A percentile compares a stretch with the other conserved stretches of the same genome.
Conservation (phyloP, 2,888 invertebrate genomes). For the Synanthedon formicaeformis region DNA sequence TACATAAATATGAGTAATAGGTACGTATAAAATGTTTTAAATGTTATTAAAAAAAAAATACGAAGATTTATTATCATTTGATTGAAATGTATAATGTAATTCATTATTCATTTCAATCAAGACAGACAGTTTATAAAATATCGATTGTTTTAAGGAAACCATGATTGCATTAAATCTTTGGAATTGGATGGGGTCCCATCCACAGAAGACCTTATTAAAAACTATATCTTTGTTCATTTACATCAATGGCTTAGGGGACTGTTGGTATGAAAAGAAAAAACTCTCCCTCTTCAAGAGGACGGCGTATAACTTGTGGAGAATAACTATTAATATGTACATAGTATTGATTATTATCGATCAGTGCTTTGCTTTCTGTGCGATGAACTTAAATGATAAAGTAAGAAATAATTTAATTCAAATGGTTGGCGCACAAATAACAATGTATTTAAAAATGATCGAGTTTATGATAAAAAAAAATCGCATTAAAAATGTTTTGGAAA, state of each 20-base stretch:
- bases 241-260: not conserved
- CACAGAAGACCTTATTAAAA: not conserved
- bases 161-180: not conserved
- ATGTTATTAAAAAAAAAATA: too few species aligned
- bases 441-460: not conserved
- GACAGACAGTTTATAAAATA: too few species aligned
- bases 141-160: too few species aligned
- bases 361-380: not conserved
- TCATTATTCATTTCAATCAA: too few species aligned
- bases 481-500: not conserved
- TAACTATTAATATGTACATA: not conserved
- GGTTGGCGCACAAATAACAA: not conserved
- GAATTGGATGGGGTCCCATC: not conserved
- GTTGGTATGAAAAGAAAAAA: not conserved
- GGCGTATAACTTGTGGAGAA: not conserved
- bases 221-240: not conserved
- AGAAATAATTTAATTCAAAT: not conserved
- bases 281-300: not conserved
- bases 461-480: not conserved
- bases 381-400: not conserved
- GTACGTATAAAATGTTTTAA: too few species aligned
- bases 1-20: too few species aligned
- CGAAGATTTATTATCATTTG: too few species aligned
- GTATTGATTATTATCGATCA: not conserved
- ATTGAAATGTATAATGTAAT: too few species aligned